Base-by-base conservation (phyloP, 30 jellyfish, hydroid and myxozoan species). In the Aurelia sp. region DNA sequence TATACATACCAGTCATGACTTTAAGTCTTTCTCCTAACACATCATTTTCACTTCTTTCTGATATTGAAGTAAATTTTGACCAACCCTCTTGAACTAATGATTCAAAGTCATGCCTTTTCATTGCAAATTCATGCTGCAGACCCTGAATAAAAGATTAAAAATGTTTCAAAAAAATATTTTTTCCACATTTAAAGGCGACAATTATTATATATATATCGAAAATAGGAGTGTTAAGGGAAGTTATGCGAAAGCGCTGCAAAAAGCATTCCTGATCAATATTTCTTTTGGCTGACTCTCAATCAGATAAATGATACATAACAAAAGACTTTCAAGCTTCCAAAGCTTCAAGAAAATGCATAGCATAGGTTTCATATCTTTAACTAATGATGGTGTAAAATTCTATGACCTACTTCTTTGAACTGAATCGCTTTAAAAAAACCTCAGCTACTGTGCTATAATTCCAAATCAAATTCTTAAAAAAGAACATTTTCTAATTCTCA, bases 1-100 rank as follows among this genome's bases (percentile, higher is more conserved):
- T 0, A 5, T 0, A 44, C 55, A 44, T 59, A 83, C 96, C 91
- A 0, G 96, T 87, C 86, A 87, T 55, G 27, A 31, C 51, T 38
- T 77, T 87, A 0, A 87, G 81, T 57, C 67, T 61, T 16, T 72
- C 73, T 6, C 83, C 77, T 2, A 75, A 13, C 4, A 52, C 79
- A 41, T 76, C 74, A 48, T 18, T 38, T 47, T 61, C 78, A 20
- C 44, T 53, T 21, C 62, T 74, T 20, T 67, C 89, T 0, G 95
- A 75, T 8, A 84, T 52, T 64, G 73, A 63, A 3, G 95, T 80
- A 50, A 86, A 86, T 19, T 40, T 61, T 6, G 21, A 64, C 95
- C 95, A 86, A 19, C 95, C 95, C 75, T 86, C 95, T 40, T 67
- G 85, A 30, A 86, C 81, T 6, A 86, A 13, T 13, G 69, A 35